phyloP scores from a whole-genome alignment of 2,113 vertebrate species.

The Chionis minor region DNA sequence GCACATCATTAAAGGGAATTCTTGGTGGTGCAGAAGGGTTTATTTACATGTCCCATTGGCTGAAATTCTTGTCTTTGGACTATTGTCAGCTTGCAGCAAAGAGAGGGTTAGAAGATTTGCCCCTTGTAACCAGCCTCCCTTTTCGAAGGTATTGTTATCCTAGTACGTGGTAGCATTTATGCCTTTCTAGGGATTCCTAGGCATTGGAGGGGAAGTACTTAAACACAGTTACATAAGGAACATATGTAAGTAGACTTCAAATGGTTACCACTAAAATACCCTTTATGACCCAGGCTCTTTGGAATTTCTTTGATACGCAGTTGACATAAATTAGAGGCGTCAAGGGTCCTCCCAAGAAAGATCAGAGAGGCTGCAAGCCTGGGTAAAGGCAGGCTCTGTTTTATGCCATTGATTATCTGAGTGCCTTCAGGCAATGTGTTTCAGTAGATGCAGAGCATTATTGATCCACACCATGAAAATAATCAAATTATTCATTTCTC shows the following conservation, averaged over 20 bases:
- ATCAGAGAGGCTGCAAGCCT: constrained; percentile 78
- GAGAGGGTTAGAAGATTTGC: not conserved
- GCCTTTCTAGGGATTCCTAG: not conserved
- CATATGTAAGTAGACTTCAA: constrained; percentile 73
- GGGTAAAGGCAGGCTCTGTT: constrained; percentile 74
- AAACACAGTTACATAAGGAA: constrained; percentile 46
- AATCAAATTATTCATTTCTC: constrained; percentile 88
- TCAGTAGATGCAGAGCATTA: constrained; percentile 74
- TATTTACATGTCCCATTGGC: constrained; percentile 37
- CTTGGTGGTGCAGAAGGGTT: constrained; percentile 57
- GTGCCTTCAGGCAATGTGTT: constrained; percentile 77
- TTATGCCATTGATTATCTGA: constrained; percentile 83
- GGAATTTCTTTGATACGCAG: constrained; percentile 90
- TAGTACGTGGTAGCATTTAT: not conserved
- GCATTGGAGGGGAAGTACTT: not conserved
- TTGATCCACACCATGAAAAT: constrained; percentile 86
- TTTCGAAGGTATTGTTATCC: not conserved
- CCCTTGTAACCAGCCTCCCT: not conserved
- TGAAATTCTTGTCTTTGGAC: constrained; percentile 50
- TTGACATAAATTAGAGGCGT: constrained; percentile 88
- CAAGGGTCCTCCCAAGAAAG: constrained; percentile 78
- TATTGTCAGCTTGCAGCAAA: not conserved
- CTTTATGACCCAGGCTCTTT: constrained; percentile 75
- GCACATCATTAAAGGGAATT: constrained; percentile 71
- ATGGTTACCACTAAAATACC: constrained; percentile 70